Evolutionary conservation across 2,888 invertebrate genomes (phyloP).

Genomic region (Antheraea yamamai): DNA sequence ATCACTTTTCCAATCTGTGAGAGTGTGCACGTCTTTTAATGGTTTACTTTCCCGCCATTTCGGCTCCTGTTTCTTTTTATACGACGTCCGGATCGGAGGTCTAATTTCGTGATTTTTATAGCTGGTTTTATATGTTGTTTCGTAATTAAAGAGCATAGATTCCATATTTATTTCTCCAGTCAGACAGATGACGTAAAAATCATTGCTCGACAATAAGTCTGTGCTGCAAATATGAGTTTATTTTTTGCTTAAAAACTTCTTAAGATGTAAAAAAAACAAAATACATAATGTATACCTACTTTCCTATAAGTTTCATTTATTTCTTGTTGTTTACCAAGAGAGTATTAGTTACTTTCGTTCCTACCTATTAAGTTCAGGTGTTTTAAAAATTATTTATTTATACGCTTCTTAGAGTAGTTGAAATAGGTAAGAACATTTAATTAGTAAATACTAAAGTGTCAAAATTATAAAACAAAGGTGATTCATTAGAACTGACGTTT

Average conservation of each 20-base stretch:
- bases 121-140: conserved; percentile 46
- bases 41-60: conserved; percentile 28
- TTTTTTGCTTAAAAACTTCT: background rate
- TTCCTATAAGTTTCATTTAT: no score
- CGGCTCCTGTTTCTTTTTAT: conserved; percentile 35
- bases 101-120: conserved; percentile 37
- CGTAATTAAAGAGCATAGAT: conserved; percentile 50
- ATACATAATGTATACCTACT: no score
- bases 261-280: background rate
- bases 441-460: no score
- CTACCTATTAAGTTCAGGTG: no score
- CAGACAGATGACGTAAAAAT: background rate
- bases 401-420: no score
- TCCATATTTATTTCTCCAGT: conserved; percentile 31
- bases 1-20: conserved; percentile 42
- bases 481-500: no score
- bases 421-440: no score
- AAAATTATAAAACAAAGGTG: no score
- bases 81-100: conserved; percentile 34
- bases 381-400: no score
- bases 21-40: conserved; percentile 51
- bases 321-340: no score
- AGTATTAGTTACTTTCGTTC: no score
- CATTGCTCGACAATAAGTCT: background rate
- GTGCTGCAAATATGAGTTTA: background rate